phyloP scores from a whole-genome alignment of 2,888 invertebrate genomes.

The Dysmachus trigonus region DNA sequence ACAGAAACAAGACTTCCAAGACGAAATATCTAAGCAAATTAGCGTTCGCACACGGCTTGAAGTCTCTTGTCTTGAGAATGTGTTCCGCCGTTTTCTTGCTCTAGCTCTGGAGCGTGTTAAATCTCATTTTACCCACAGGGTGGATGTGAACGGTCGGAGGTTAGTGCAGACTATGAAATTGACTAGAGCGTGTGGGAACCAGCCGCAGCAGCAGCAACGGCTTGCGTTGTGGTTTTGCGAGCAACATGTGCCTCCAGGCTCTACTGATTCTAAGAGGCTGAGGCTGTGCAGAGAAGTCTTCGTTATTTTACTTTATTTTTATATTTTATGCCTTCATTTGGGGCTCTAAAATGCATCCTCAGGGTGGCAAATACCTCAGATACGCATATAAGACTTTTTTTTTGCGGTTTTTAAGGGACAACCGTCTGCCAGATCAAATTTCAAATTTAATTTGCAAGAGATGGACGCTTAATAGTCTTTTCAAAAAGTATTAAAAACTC shows the following conservation, averaged over 20 bases:
- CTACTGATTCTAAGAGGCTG: neutral
- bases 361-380: neutral
- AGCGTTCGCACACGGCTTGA: neutral
- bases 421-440: neutral
- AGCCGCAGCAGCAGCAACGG: neutral
- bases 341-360: neutral
- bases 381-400: neutral
- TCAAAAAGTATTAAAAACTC: neutral
- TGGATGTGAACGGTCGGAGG: neutral
- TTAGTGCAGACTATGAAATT: neutral
- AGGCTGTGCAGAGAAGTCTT: neutral
- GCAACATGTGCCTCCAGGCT: neutral
- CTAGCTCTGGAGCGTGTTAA: constrained; percentile 10
- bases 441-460: neutral
- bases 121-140: constrained; percentile 19
- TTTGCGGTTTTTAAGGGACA: neutral
- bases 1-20: neutral
- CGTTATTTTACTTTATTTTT: too few relatives aligned
- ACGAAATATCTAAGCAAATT: constrained; percentile 27
- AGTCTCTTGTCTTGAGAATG: neutral
- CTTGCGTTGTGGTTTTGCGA: neutral
- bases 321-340: neutral
- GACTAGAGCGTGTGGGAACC: neutral
- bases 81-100: neutral
- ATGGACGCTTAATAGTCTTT: neutral